Percentiles rank a stretch among this genome's conserved stretches.
Evolutionary conservation across 2,888 invertebrate genomes (phyloP).

Genomic region (Agapostemon virescens): DNA sequence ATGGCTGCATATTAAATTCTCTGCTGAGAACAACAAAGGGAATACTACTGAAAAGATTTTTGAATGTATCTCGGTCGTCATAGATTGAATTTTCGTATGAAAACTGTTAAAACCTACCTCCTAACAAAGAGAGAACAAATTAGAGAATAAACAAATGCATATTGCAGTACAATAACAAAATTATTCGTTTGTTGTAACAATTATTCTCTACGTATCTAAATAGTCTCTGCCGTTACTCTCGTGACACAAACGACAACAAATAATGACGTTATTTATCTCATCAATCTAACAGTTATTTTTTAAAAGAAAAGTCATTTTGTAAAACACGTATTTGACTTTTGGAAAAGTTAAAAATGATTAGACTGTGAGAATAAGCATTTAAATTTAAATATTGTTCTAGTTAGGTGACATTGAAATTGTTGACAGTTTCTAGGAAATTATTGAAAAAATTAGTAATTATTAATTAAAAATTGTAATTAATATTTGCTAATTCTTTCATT

Average conservation of each 20-base stretch:
- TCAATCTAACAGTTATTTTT: too few species aligned
- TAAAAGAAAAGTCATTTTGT: background rate
- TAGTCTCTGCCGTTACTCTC: background rate
- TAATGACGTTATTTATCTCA: too few species aligned
- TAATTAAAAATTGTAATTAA: too few species aligned
- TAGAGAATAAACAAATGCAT: background rate
- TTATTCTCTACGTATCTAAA: background rate
- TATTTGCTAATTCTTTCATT: background rate
- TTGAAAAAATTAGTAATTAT: too few species aligned
- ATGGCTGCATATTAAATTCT: background rate
- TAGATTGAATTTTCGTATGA: background rate
- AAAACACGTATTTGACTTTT: background rate
- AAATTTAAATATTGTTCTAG: too few species aligned
- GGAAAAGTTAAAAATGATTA: background rate
- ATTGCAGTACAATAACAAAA: background rate
- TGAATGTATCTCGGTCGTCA: background rate
- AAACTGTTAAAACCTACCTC: background rate
- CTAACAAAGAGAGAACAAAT: too few species aligned
- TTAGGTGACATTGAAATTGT: too few species aligned
- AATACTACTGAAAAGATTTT: background rate
- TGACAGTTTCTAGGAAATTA: too few species aligned
- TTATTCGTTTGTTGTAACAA: background rate
- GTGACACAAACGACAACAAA: background rate
- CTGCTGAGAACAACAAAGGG: background rate
- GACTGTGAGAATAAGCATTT: too few species aligned